phyloP scores from a whole-genome alignment of 2,888 invertebrate species.

The Amiota minor region DNA sequence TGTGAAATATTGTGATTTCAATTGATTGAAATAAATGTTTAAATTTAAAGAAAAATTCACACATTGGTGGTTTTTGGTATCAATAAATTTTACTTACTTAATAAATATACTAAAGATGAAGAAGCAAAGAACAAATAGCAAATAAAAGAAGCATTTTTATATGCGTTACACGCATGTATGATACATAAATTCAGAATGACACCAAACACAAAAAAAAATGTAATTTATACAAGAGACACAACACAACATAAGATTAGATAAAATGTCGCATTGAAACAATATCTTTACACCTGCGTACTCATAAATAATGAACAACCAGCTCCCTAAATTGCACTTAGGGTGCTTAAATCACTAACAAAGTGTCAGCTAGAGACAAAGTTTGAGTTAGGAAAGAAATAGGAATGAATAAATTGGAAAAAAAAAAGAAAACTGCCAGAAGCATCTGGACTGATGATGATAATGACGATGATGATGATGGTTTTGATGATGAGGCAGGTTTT shows the following conservation, averaged over 20 bases:
- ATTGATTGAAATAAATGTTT: slow-evolving; percentile 11
- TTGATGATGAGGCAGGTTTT: too few species aligned
- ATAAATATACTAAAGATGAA: background rate
- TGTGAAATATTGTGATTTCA: slow-evolving; percentile 10
- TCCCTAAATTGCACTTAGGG: slow-evolving; percentile 26
- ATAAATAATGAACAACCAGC: slow-evolving; percentile 20
- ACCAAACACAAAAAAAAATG: background rate
- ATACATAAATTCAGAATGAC: background rate
- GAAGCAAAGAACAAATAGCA: slow-evolving; percentile 9
- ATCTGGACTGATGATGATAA: too few species aligned
- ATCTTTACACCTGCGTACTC: slow-evolving; percentile 20
- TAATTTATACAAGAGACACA: background rate
- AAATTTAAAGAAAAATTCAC: background rate
- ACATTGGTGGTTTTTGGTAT: background rate
- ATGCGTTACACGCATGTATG: background rate
- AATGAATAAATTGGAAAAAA: too few species aligned
- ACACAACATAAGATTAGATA: background rate
- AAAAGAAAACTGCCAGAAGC: too few species aligned
- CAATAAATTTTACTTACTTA: background rate
- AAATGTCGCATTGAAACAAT: background rate
- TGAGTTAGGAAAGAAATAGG: background rate
- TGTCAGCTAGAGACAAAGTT: background rate
- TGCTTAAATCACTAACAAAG: slow-evolving; percentile 23
- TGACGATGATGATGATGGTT: too few species aligned
- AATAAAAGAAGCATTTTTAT: slow-evolving; percentile 18